A percentile compares a stretch with the other conserved stretches of the same genome.
These are phyloP conservation scores for Catocala nupta DNA, from an alignment of 2,888 invertebrate genomes.

Conservation along the genomic window DNA sequence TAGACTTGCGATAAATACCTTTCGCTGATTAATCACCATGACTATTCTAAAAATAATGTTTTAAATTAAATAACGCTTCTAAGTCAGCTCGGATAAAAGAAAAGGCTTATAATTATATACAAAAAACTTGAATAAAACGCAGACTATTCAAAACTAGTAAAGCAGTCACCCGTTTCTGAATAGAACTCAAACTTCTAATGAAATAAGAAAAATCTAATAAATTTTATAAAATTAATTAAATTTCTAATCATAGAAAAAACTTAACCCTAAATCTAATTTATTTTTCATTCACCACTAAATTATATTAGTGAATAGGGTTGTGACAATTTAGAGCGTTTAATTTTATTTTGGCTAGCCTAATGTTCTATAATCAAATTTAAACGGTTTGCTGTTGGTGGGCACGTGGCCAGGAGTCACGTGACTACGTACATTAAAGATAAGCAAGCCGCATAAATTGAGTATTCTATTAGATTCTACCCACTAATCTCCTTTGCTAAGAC, in stretches of 20 bases:
- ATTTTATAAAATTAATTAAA: slow-evolving; percentile 29
- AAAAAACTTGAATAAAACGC: too few species aligned
- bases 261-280: slow-evolving; percentile 45
- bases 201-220: slow-evolving; percentile 18
- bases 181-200: slow-evolving; percentile 5
- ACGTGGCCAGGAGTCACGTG: slow-evolving; percentile 72
- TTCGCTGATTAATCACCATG: too few species aligned
- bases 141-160: neutral
- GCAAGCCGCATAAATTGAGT: slow-evolving; percentile 74
- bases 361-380: slow-evolving; percentile 71
- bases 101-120: too few species aligned
- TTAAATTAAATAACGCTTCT: too few species aligned
- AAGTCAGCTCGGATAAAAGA: too few species aligned
- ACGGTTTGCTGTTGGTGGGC: slow-evolving; percentile 54
- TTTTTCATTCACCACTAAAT: slow-evolving; percentile 53
- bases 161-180: neutral
- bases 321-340: slow-evolving; percentile 40
- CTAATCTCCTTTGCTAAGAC: slow-evolving; percentile 68
- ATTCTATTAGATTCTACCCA: slow-evolving; percentile 75
- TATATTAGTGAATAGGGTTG: slow-evolving; percentile 32
- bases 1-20: too few species aligned
- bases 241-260: slow-evolving; percentile 32
- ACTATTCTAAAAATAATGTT: too few species aligned
- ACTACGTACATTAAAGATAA: slow-evolving; percentile 73
- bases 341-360: slow-evolving; percentile 51